Percentiles rank a stretch among this genome's conserved stretches.
These are phyloP conservation scores for Pelusios castaneus DNA, from an alignment of 2,113 vertebrate genomes.

Conservation along the genomic window DNA sequence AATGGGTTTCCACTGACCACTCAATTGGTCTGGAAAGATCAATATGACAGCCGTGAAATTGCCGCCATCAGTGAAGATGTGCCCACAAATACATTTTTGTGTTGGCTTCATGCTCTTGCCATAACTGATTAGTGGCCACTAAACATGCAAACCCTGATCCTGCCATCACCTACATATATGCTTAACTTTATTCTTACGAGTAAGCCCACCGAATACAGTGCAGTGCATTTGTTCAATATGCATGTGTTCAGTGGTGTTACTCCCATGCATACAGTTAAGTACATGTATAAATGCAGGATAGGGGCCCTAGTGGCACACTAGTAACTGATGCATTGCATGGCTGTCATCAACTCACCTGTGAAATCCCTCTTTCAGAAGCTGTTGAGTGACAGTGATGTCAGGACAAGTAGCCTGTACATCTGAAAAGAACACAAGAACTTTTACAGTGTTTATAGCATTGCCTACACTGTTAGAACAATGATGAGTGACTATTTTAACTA, in stretches of 20 bases:
- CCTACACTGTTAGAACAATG: accelerated
- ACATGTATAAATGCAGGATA: background rate
- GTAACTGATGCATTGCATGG: background rate
- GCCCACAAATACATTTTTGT: background rate
- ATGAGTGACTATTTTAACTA: accelerated
- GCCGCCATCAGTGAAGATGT: no score
- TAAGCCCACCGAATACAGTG: background rate
- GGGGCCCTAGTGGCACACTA: accelerated
- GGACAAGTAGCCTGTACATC: constrained; percentile 58
- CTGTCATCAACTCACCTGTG: constrained; percentile 73
- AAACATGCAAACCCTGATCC: background rate
- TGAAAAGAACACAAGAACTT: background rate
- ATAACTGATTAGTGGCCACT: background rate
- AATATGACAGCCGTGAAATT: no score
- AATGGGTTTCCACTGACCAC: no score
- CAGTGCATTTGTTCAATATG: background rate
- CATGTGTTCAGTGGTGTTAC: background rate
- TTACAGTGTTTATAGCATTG: accelerated
- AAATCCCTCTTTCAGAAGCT: constrained; percentile 79
- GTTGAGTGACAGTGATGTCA: constrained; percentile 64
- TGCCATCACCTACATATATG: background rate
- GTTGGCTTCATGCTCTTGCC: background rate
- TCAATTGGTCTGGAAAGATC: no score
- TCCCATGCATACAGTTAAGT: accelerated
- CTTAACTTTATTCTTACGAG: accelerated